Conservation (phyloP, 30 jellyfish, hydroid and myxozoan genomes). For the Rhopilema esculentum region DNA sequence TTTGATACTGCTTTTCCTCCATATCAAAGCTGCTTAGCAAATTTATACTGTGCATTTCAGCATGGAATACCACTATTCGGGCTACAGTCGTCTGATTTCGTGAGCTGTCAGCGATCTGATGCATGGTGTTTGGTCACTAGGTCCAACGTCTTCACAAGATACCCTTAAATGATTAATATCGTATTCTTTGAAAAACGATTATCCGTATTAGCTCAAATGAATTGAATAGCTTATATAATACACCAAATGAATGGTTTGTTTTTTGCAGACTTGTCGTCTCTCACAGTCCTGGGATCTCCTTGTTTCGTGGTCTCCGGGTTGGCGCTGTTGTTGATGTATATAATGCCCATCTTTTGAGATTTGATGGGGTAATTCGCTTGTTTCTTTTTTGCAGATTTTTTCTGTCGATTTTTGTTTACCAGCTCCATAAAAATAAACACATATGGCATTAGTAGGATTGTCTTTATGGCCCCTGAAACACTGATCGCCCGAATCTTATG, state of each 20-base stretch:
- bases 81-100: too few species aligned
- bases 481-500: not conserved
- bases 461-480: not conserved
- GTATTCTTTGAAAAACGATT: too few species aligned
- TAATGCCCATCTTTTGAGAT: constrained; percentile 1
- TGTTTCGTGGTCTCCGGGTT: constrained; percentile 7
- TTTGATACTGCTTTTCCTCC: not conserved
- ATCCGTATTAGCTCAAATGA: too few species aligned
- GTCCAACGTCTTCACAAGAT: too few species aligned
- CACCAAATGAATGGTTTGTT: too few species aligned
- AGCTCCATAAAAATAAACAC: not conserved
- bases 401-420: not conserved
- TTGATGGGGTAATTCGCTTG: not conserved
- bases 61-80: too few species aligned
- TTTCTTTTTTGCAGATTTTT: too few species aligned
- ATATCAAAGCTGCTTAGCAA: not conserved
- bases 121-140: too few species aligned
- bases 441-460: not conserved
- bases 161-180: too few species aligned
- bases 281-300: not conserved
- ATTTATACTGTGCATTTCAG: not conserved
- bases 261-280: constrained; percentile 9
- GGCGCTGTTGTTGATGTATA: constrained; percentile 10
- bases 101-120: too few species aligned
- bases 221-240: too few species aligned